Evolutionary conservation across 2,113 vertebrate genomes (phyloP).

Genomic region (Phodopus roborovskii): DNA sequence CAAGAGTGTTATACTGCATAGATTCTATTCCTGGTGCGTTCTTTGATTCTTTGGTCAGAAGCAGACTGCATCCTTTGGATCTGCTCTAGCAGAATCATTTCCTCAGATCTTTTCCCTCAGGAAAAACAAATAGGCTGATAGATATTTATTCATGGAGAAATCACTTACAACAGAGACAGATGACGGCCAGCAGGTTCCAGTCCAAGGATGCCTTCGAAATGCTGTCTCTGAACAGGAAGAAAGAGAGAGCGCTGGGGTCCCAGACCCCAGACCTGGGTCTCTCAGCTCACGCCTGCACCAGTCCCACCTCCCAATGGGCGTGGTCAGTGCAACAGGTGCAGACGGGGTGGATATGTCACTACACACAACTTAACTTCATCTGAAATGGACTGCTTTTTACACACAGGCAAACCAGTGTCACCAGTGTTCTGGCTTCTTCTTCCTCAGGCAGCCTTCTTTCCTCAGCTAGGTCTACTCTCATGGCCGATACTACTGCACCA

Average conservation of each 20-base stretch:
- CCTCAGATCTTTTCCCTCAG: not conserved
- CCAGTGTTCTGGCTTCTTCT: not conserved
- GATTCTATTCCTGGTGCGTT: not conserved
- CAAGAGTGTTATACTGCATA: not conserved
- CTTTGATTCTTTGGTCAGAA: not conserved
- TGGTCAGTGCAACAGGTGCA: too few relatives aligned
- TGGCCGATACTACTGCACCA: not conserved
- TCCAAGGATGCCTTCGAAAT: too few relatives aligned
- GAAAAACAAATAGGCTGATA: too few relatives aligned
- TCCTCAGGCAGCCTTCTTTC: not conserved
- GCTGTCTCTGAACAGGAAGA: too few relatives aligned
- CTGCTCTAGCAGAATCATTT: not conserved
- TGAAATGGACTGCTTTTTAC: not conserved
- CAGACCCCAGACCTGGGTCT: too few relatives aligned
- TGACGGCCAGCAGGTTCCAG: too few relatives aligned
- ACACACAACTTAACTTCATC: not conserved
- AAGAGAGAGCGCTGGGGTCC: too few relatives aligned
- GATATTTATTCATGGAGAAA: too few relatives aligned
- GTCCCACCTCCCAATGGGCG: too few relatives aligned
- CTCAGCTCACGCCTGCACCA: too few relatives aligned
- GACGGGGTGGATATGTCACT: too few relatives aligned
- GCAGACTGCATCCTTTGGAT: not conserved
- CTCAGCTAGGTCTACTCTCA: not conserved
- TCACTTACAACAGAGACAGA: too few relatives aligned
- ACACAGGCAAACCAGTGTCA: not conserved